A percentile compares a stretch with the other conserved stretches of the same genome.
These are phyloP conservation scores for Turritopsis rubra DNA, from an alignment of 30 jellyfish, hydroid and myxozoan genomes.

Conservation along the genomic window DNA sequence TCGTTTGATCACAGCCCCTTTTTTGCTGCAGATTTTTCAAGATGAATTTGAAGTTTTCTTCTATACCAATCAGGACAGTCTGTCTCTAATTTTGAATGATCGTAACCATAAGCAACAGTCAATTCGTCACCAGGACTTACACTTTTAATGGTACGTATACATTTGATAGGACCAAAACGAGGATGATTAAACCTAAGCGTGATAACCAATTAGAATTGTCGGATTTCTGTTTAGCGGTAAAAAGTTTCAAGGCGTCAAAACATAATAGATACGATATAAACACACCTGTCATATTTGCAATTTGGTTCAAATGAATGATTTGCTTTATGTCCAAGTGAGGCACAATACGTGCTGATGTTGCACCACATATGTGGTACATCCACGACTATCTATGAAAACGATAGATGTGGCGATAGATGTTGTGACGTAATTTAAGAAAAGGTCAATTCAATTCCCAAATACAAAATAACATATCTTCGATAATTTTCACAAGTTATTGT, in stretches of 20 bases:
- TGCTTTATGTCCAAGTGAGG: slow-evolving; percentile 90
- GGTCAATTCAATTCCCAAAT: too few species aligned
- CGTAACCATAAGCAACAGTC: slow-evolving; percentile 89
- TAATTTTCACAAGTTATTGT: too few species aligned
- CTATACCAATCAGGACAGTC: slow-evolving; percentile 91
- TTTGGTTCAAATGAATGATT: slow-evolving; percentile 82
- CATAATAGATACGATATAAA: neutral
- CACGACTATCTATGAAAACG: slow-evolving; percentile 47
- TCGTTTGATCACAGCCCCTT: too few species aligned
- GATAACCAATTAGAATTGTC: too few species aligned
- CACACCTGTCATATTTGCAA: slow-evolving; percentile 84
- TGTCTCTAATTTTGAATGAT: slow-evolving; percentile 52
- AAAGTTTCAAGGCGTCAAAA: neutral
- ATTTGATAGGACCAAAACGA: slow-evolving; percentile 80
- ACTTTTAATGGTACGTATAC: slow-evolving; percentile 69
- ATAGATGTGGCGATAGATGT: neutral
- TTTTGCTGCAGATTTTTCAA: too few species aligned
- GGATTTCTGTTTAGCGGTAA: neutral
- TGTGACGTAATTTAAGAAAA: neutral
- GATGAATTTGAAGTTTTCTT: neutral
- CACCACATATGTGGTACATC: slow-evolving; percentile 72
- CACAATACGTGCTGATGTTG: slow-evolving; percentile 32
- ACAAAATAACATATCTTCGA: too few species aligned
- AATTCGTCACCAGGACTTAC: slow-evolving; percentile 85
- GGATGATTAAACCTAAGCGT: slow-evolving; percentile 48